Percentiles rank a stretch among this genome's conserved stretches.
These are phyloP conservation scores for Anableps anableps DNA, from an alignment of 2,797 vertebrate genomes.

Conservation along the genomic window DNA sequence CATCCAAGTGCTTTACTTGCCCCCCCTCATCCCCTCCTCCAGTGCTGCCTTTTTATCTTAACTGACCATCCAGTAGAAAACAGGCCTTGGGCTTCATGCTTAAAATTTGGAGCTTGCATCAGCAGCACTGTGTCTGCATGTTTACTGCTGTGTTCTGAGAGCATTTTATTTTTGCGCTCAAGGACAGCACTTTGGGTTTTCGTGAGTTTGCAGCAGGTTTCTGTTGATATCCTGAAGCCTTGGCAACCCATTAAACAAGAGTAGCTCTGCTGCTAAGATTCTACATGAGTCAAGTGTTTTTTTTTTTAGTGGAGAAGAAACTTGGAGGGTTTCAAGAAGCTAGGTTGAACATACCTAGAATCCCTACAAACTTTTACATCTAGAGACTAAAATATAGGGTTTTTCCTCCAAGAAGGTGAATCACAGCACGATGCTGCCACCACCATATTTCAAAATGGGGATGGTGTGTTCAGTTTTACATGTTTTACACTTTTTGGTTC, in stretches of 20 bases:
- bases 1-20: slow-evolving; percentile 13
- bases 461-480: too few species aligned
- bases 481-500: too few species aligned
- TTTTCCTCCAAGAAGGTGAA: not conserved
- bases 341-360: not conserved
- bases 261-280: slow-evolving; percentile 19
- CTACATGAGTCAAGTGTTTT: slow-evolving; percentile 17
- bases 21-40: not conserved
- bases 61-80: slow-evolving; percentile 30
- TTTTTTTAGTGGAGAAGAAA: not conserved
- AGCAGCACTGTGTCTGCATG: slow-evolving; percentile 6
- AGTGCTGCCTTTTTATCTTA: slow-evolving; percentile 22
- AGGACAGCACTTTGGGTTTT: slow-evolving; percentile 31
- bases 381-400: too few species aligned
- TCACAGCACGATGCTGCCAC: too few species aligned
- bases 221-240: slow-evolving; percentile 53
- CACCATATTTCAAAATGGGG: too few species aligned
- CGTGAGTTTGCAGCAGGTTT: slow-evolving; percentile 37
- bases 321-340: not conserved
- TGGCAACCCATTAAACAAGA: slow-evolving; percentile 53
- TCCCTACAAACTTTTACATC: not conserved
- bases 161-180: slow-evolving; percentile 12
- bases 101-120: slow-evolving; percentile 29
- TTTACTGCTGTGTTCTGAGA: slow-evolving; percentile 1
- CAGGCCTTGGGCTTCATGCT: not conserved